Evolutionary conservation across 1,140 invertebrate genomes (phyloP), one percentile per base, ranked within the genome.

Genomic region (Hesperophylax magnus): DNA sequence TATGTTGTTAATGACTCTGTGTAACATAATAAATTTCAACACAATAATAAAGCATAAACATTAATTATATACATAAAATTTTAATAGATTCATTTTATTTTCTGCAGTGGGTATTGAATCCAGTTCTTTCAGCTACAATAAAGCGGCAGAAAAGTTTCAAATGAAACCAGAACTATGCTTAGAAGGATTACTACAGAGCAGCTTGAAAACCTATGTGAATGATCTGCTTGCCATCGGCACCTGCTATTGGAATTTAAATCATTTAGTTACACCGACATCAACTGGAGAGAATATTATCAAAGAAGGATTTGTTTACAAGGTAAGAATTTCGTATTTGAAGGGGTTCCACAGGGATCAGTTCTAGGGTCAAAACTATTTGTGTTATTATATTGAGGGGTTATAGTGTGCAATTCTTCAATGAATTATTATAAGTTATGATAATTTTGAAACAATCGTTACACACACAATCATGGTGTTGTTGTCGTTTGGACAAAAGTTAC

Each of bases 261-360:
- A 86, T 76, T 88, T 90, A 74, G 88, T 89, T 0, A 88, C 88
- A 60, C 87, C 87, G 81, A 84, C 86, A 3, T 82, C 84, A 7
- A 78, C 86, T n/a, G 86, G 88, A 18, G 86, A 87, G 61, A 85
- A 88, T 81, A 87, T 89, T 79, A 84, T 86, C 58, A 87, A 84
- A 52, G 86, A 88, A 67, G 89, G 89, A 81, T 84, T 89, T 53
- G 85, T 90, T 82, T 89, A 86, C 86, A 88, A 90, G 86, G 89
- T 89, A 85, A 34, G 27, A 58, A 58, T 47, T 47, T 47, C 9
- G 14, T 47, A 47, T 47, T 47, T 47, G 9, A 6, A 47, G 11
- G 39, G 11, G 39, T 47, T 47, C 11, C 9, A 14, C 39, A 47
- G 39, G 39, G 39, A 47, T 47, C 39, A 47, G 11, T 47, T 47